These are phyloP conservation scores for Herminia tarsipennalis DNA, from an alignment of 2,888 invertebrate species.

Conservation along the genomic window DNA sequence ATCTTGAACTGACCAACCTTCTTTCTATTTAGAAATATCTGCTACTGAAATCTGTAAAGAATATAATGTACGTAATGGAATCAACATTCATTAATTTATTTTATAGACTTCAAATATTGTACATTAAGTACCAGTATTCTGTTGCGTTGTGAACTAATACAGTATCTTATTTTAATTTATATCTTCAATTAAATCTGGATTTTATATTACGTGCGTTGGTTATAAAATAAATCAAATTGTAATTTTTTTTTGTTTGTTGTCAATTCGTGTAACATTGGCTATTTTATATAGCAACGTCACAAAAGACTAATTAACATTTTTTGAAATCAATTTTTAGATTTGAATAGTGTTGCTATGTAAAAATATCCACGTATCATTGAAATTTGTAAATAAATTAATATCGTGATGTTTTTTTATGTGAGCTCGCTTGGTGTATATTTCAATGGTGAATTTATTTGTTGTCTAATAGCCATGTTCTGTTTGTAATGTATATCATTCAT, in stretches of 20 bases:
- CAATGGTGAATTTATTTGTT: constrained; percentile 3
- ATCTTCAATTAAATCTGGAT: constrained; percentile 7
- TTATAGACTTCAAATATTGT: constrained; percentile 33
- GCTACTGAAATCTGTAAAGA: constrained; percentile 2
- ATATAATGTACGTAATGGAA: constrained; percentile 23
- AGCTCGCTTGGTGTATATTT: constrained; percentile 20
- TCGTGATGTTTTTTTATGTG: constrained; percentile 15
- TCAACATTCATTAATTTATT: constrained; percentile 40
- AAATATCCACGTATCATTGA: constrained; percentile 4
- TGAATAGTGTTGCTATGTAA: constrained; percentile 24
- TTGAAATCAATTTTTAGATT: not conserved
- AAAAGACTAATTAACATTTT: constrained; percentile 6
- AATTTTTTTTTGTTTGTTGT: constrained; percentile 12
- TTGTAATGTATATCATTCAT: constrained; percentile 17
- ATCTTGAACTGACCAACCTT: constrained; percentile 1
- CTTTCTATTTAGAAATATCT: not conserved
- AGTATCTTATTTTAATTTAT: constrained; percentile 26
- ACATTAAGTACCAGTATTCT: constrained; percentile 57
- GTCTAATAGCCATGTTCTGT: constrained; percentile 17
- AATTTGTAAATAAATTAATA: constrained; percentile 21
- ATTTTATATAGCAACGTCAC: constrained; percentile 20
- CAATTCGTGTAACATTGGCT: constrained; percentile 19
- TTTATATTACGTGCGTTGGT: constrained; percentile 3
- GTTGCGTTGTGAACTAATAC: constrained; percentile 51
- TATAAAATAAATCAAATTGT: not conserved